A percentile compares a stretch with the other conserved stretches of the same genome.
phyloP scores from a whole-genome alignment of 2,797 vertebrate species.

The Cephalopachus bancanus region DNA sequence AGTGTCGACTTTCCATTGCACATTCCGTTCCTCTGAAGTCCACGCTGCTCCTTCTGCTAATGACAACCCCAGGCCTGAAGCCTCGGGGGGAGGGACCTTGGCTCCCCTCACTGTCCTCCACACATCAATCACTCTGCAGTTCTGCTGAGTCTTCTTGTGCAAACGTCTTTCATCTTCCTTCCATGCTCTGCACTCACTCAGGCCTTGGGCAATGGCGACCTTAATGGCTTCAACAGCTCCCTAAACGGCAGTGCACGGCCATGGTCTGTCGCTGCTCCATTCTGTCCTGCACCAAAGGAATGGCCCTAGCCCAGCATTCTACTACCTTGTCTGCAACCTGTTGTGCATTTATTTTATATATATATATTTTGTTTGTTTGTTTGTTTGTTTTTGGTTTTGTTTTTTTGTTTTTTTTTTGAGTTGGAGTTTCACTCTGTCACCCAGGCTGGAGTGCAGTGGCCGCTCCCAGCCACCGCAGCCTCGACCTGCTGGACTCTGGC shows the following conservation, averaged over 20 bases:
- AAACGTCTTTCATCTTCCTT: conserved; percentile 24
- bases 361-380: no score
- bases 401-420: no score
- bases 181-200: background rate
- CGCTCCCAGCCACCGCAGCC: no score
- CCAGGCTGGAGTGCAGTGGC: no score
- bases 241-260: background rate
- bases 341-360: background rate
- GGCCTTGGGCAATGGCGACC: background rate
- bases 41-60: conserved; percentile 42
- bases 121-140: background rate
- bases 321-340: background rate
- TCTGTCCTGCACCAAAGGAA: background rate
- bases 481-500: no score
- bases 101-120: background rate
- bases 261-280: background rate
- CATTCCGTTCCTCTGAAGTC: conserved; percentile 71
- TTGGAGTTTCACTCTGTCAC: no score
- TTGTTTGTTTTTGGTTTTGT: no score
- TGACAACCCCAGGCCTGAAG: conserved; percentile 60
- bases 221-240: conserved; percentile 50
- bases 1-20: conserved; percentile 68
- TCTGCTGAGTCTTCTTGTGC: background rate
- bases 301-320: background rate
- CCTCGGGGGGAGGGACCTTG: background rate